Base-by-base conservation (phyloP, 2,888 invertebrate species). In the Eudasyphora cyanicolor region DNA sequence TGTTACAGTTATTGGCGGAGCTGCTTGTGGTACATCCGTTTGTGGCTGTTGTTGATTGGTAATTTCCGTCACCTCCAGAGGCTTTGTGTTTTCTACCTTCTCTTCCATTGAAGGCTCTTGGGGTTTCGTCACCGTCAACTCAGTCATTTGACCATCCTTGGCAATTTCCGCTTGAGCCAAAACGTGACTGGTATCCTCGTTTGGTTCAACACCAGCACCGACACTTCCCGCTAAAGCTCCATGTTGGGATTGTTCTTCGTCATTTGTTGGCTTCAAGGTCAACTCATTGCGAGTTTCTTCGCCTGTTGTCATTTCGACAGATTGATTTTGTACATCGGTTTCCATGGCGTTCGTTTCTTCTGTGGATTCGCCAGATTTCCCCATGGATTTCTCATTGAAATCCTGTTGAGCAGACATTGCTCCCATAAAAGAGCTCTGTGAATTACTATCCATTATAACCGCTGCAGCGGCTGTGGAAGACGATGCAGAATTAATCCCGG, bases 381-480 rank as follows among this genome's bases (percentile, higher is more conserved):
- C 77, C 8, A 51, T n/a, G 3, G 78, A 76, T 2, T 80, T 83
- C 80, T 83, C 83, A 42, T 80, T 76, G 69, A 80, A 83, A 54
- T 80, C 83, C 60, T 83, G 67, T 8, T 76, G 85, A 35, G 67
- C 62, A n/a, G n/a, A n/a, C 82, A 81, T 81, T 7, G 81, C 83
- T 54, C 86, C 86, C 71, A 86, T 86, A 76, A 88, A 88, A 38
- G 91, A 91, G 0, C 89, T 90, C 76, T 90, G 90, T 2, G 90
- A 90, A 80, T 91, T 90, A 76, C 91, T 90, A 67, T 90, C 91
- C 64, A 91, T 81, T 80, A 90, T 85, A 6, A 88, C 90, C 0
- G n/a, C n/a, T n/a, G 90, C 90, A 14, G 90, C 89, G 4, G 89
- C 90, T 14, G 90, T 88, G 5, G 89, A 84, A 29, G 60, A 60